phyloP scores from a whole-genome alignment of 2,797 vertebrate genomes.

The Typhlichthys eigenmanni region DNA sequence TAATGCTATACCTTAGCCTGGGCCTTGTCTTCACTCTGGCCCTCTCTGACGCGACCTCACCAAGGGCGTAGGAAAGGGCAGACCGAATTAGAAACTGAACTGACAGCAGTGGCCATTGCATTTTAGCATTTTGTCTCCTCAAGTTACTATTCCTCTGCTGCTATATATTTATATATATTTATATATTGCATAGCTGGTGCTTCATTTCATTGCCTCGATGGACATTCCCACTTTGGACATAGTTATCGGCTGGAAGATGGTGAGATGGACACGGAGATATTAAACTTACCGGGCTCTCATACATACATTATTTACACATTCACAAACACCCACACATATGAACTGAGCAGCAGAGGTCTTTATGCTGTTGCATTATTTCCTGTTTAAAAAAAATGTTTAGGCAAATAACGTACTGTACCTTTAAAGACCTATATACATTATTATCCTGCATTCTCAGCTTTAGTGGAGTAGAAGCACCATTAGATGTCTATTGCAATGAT shows the following conservation, averaged over 20 bases:
- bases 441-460: not conserved
- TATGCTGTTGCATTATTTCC: no score
- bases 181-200: slow-evolving; percentile 24
- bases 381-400: slow-evolving; percentile 5
- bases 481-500: slow-evolving; percentile 8
- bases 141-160: slow-evolving; percentile 16
- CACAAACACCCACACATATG: no score
- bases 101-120: slow-evolving; percentile 3
- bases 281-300: slow-evolving; percentile 21
- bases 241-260: slow-evolving; percentile 46
- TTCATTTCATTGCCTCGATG: slow-evolving; percentile 15
- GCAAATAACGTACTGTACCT: slow-evolving; percentile 11
- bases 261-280: slow-evolving; percentile 45
- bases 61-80: slow-evolving; percentile 23
- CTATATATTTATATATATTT: slow-evolving; percentile 16
- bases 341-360: no score
- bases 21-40: not conserved
- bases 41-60: not conserved
- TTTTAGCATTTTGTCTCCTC: slow-evolving; percentile 18
- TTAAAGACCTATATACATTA: slow-evolving; percentile 17
- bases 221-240: slow-evolving; percentile 32
- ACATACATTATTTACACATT: not conserved
- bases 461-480: slow-evolving; percentile 7
- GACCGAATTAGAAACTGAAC: slow-evolving; percentile 14
- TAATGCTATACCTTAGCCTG: slow-evolving; percentile 5